A percentile compares a stretch with the other conserved stretches of the same genome.
Evolutionary conservation across 2,797 vertebrate genomes (phyloP).

Genomic region (Toxotes lorentzi): DNA sequence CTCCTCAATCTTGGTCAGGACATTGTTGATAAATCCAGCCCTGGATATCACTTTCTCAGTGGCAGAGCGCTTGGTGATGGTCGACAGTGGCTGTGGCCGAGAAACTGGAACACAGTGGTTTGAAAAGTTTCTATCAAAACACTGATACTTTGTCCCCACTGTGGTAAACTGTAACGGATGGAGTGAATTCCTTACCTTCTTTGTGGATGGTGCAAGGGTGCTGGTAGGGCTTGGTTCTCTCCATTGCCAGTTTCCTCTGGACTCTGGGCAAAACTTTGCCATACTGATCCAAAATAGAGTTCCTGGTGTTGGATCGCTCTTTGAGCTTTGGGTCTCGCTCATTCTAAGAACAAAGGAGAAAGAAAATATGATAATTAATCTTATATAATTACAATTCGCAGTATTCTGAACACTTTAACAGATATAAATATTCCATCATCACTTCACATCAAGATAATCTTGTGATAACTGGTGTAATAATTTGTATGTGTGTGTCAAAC

Average conservation of each 20-base stretch:
- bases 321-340: conserved; percentile 90
- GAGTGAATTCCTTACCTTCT: conserved; percentile 85
- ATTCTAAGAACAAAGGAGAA: conserved; percentile 79
- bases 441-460: not conserved
- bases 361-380: not conserved
- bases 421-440: not conserved
- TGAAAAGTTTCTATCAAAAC: not conserved
- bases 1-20: conserved; percentile 93
- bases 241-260: conserved; percentile 91
- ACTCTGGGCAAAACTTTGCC: conserved; percentile 92
- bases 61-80: conserved; percentile 86
- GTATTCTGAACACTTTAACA: not conserved
- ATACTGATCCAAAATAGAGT: conserved; percentile 92
- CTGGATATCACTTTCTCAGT: conserved; percentile 89
- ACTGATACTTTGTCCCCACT: not conserved
- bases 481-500: conserved; percentile 36
- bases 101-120: conserved; percentile 79
- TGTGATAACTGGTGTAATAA: not conserved
- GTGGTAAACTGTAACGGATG: not conserved
- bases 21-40: conserved; percentile 91
- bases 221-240: conserved; percentile 91
- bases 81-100: conserved; percentile 92
- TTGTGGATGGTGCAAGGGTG: conserved; percentile 83
- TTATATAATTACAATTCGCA: not conserved
- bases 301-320: conserved; percentile 90